Conservation (phyloP, 2,113 vertebrate species). For the Chionomys nivalis region DNA sequence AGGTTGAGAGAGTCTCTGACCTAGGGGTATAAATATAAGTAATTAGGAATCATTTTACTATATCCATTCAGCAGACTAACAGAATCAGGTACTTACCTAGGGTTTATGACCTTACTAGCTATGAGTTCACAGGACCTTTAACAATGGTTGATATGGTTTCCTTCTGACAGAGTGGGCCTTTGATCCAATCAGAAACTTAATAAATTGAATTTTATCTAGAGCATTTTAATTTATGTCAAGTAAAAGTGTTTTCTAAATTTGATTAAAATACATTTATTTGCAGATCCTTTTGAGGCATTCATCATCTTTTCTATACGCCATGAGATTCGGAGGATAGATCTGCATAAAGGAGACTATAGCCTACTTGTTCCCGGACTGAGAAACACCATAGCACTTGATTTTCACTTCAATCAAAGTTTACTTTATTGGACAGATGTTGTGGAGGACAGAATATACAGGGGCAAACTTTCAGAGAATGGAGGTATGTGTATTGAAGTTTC, state of each 20-base stretch:
- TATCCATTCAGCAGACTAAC: neutral
- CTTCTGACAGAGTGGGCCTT: neutral
- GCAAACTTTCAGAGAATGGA: constrained; percentile 94
- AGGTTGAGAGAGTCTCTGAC: neutral
- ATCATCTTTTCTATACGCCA: constrained; percentile 99
- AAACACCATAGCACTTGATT: constrained; percentile 98
- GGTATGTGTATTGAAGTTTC: constrained; percentile 85
- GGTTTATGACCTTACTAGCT: neutral
- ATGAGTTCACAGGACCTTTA: neutral
- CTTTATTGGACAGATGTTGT: constrained; percentile 99
- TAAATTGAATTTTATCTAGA: neutral
- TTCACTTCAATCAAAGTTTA: constrained; percentile 96
- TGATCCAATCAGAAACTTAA: neutral
- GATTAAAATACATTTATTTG: constrained; percentile 72
- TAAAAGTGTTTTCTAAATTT: constrained; percentile 25
- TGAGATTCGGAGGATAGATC: constrained; percentile 98
- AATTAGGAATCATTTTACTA: neutral
- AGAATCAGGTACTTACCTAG: neutral
- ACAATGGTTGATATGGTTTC: neutral
- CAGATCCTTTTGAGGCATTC: constrained; percentile 99
- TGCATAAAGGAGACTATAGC: constrained; percentile 98
- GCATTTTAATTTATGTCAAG: neutral
- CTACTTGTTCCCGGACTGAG: constrained; percentile 96
- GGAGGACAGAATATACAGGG: constrained; percentile 99
- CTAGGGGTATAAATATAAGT: neutral